phyloP scores from a whole-genome alignment of 2,888 invertebrate genomes.

The Dusona sp. region DNA sequence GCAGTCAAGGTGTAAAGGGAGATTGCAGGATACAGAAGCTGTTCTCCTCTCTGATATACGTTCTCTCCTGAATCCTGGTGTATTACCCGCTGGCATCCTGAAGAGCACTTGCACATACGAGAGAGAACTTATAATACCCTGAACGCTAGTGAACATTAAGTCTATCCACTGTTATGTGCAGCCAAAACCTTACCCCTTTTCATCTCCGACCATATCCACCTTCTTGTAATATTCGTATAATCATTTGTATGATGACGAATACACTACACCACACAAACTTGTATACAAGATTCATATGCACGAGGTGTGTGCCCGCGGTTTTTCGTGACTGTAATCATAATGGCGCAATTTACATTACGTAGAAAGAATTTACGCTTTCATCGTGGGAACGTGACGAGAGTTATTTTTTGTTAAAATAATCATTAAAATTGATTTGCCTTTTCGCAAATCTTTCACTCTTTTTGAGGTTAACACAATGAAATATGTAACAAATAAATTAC shows the following conservation, averaged over 20 bases:
- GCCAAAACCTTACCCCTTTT: conserved; percentile 15
- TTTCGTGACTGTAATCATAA: background rate
- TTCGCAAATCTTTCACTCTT: background rate
- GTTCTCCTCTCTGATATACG: conserved; percentile 22
- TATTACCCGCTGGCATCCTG: conserved; percentile 15
- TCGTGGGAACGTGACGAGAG: background rate
- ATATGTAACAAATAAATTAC: background rate
- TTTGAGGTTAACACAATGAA: background rate
- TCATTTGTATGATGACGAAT: background rate
- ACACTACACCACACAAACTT: background rate
- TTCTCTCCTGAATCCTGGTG: conserved; percentile 1
- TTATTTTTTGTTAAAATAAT: background rate
- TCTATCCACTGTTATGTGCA: conserved; percentile 40
- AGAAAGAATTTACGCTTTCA: background rate
- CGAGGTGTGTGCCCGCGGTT: background rate
- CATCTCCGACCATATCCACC: background rate
- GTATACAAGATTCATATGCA: background rate
- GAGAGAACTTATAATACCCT: conserved; percentile 43
- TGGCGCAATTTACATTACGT: background rate
- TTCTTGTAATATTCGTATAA: conserved; percentile 15
- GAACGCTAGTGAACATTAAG: conserved; percentile 49
- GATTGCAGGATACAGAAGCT: conserved; percentile 44
- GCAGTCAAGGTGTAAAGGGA: conserved; percentile 26
- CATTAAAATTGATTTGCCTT: background rate
- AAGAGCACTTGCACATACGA: conserved; percentile 18